These are phyloP conservation scores for Muntiacus muntjak DNA, from an alignment of 2,113 vertebrate species.

Conservation along the genomic window DNA sequence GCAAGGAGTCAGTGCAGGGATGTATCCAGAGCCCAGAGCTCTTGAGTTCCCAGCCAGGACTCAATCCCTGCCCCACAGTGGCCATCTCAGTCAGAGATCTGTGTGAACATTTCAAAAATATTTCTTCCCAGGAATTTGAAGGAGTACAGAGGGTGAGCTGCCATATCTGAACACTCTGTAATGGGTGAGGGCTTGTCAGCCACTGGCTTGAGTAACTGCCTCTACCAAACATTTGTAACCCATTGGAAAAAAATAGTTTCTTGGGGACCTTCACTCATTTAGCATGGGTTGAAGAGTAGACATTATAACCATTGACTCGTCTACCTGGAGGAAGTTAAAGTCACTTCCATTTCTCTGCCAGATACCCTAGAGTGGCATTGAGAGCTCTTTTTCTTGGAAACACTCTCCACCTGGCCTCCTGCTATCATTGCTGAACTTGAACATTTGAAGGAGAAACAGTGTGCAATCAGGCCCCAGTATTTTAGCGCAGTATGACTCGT, in stretches of 20 bases:
- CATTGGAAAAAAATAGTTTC: slow-evolving; percentile 36
- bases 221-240: not conserved
- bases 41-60: not conserved
- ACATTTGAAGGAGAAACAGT: slow-evolving; percentile 57
- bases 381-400: slow-evolving; percentile 49
- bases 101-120: not conserved
- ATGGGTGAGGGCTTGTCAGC: slow-evolving; percentile 20
- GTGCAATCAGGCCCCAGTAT: not conserved
- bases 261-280: slow-evolving; percentile 52
- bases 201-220: slow-evolving; percentile 22
- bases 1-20: not conserved
- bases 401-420: not conserved
- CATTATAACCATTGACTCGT: slow-evolving; percentile 43
- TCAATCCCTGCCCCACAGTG: not conserved
- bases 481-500: not conserved
- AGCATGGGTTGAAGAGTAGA: slow-evolving; percentile 36
- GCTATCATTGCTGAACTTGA: slow-evolving; percentile 36
- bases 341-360: slow-evolving; percentile 35
- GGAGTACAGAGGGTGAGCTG: not conserved
- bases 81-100: not conserved
- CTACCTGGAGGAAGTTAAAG: slow-evolving; percentile 52
- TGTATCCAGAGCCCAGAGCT: not conserved
- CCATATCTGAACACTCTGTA: not conserved
- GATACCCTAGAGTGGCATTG: slow-evolving; percentile 31
- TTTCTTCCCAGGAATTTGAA: not conserved